phyloP scores from a whole-genome alignment of 1,140 invertebrate genomes.

The Sesamia nonagrioides region DNA sequence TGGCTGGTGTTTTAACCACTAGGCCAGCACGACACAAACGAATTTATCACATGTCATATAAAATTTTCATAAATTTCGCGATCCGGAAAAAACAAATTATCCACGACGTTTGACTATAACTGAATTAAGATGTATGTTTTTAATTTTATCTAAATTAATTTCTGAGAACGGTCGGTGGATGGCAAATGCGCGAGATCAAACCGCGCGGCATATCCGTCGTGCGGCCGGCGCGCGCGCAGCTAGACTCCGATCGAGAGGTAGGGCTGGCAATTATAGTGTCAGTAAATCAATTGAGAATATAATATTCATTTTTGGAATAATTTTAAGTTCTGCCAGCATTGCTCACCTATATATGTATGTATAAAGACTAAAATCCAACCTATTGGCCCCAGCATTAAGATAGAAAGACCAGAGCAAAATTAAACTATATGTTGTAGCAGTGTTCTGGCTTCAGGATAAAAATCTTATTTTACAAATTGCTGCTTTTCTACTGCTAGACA shows the following conservation, averaged over 20 bases:
- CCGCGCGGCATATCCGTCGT: conserved; percentile 45
- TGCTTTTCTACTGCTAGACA: no score
- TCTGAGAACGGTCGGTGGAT: conserved; percentile 37
- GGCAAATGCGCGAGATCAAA: conserved; percentile 47
- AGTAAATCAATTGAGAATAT: no score
- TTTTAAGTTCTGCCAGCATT: no score
- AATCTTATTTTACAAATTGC: no score
- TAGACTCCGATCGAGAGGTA: not conserved
- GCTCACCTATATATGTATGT: no score
- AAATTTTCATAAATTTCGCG: not conserved
- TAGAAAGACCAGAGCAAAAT: no score
- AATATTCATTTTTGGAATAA: no score
- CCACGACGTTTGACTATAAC: not conserved
- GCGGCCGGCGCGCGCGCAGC: conserved; percentile 32
- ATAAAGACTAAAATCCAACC: no score
- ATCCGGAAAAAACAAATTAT: conserved; percentile 19
- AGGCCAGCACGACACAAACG: not conserved
- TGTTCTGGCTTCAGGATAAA: no score
- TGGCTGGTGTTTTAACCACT: no score
- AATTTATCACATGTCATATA: not conserved
- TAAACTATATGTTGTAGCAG: no score
- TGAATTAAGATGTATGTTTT: conserved; percentile 37
- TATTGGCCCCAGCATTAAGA: no score
- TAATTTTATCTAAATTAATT: conserved; percentile 42
- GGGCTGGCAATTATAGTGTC: not conserved